Evolutionary conservation across 2,888 invertebrate species (phyloP), one percentile per base, ranked within the genome.

Genomic region (Hirtodrosophila alboralis): DNA sequence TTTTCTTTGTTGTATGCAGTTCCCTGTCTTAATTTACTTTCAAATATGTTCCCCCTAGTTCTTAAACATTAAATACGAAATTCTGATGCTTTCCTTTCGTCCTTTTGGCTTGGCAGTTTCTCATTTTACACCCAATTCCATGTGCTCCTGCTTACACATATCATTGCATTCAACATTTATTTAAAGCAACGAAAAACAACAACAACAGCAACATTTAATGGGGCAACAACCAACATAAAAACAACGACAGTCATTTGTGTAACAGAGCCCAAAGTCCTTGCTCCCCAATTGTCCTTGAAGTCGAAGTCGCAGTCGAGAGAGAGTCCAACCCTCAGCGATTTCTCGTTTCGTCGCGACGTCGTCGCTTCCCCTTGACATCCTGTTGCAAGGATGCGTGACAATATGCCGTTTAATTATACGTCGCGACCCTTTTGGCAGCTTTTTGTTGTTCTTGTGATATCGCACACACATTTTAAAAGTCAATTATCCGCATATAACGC

Each of bases 401-500:
- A 84, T 80, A 86, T 80, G 79, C 67, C 86, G 84, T 80, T 80
- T 80, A 80, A 80, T 80, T 86, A 80, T 85, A 85, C 80, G 73
- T 63, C 56, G 59, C 68, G 79, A 79, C 84, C 79, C 84, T 84
- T 73, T 70, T 60, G 41, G 16, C 21, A 31, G 45, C 33, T 5
- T 4, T 28, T 12, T 27, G 23, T 7, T 81, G 52, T 72, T 84
- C 74, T 64, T 79, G 79, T 47, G 69, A 85, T 79, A 85, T 79
- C 86, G 76, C 86, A 72, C 79, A 79, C 79, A 79, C 79, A 79
- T 86, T 80, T 80, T 80, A 80, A 80, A 80, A 80, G 86, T 86
- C 80, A 86, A 80, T 86, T 80, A 80, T 86, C 84, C 86, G 80
- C 84, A 84, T 74, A 84, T 84, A 80, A 78, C 71, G 85, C 80